These are phyloP conservation scores for Chloroceryle amazona DNA, from an alignment of 2,797 vertebrate genomes.

Conservation along the genomic window DNA sequence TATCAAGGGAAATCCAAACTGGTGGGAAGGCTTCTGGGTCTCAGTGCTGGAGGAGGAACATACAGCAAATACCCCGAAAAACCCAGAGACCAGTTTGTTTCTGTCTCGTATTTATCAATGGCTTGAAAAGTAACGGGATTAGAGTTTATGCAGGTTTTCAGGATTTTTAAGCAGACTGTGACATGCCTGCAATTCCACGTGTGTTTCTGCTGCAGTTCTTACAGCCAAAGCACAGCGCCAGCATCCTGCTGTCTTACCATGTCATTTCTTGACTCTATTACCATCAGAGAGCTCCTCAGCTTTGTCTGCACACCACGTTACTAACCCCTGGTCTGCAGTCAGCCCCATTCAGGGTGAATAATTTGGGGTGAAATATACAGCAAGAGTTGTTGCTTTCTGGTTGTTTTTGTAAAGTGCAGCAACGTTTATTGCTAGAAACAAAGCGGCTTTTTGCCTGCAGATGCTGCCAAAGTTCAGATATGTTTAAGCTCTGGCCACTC, in stretches of 20 bases:
- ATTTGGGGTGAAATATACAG: conserved; percentile 16
- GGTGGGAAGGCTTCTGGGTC: neutral
- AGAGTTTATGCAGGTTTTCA: neutral
- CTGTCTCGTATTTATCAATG: neutral
- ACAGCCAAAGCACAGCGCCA: neutral
- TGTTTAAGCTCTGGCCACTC: neutral
- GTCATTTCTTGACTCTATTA: neutral
- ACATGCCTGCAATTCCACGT: accelerated
- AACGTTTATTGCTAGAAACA: neutral
- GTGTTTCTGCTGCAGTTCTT: neutral
- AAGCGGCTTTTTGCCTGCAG: conserved; percentile 4
- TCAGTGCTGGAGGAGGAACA: neutral
- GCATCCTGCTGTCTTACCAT: neutral
- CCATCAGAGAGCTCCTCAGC: neutral
- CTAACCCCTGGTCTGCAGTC: conserved; percentile 24
- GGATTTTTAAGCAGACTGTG: neutral
- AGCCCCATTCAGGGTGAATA: neutral
- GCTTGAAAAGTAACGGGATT: neutral
- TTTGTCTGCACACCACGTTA: neutral
- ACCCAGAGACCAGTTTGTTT: neutral
- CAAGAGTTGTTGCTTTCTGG: conserved; percentile 19
- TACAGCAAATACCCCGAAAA: neutral
- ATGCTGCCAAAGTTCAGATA: conserved; percentile 36
- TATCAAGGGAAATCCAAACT: neutral
- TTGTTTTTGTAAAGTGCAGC: conserved; percentile 39